Base-by-base conservation (phyloP, 2,797 vertebrate species). In the Hirundo rustica region DNA sequence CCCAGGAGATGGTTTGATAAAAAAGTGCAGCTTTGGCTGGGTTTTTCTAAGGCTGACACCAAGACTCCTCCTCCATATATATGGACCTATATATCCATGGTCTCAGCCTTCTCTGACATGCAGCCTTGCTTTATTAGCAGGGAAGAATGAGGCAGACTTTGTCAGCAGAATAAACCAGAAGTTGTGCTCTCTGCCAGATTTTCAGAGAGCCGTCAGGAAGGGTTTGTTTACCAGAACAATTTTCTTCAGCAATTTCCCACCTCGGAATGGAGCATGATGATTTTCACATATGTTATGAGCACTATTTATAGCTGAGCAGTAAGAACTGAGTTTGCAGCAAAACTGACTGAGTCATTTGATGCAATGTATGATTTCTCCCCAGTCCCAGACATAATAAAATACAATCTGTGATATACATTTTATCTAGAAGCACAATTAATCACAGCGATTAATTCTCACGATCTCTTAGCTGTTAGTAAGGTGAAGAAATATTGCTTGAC, bases 171-270 rank as follows among this genome's bases (percentile, higher is more conserved):
- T 0, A 2, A 86, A 53, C 51, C 73, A 83, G 87, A 60, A 82
- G 42, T 32, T 73, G 77, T 18, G 7, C 40, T 92, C 2, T 0
- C n/a, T 90, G 76, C 83, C 92, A 92, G 48, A 73, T 84, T 86
- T 60, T 83, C 82, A 51, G 73, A 70, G 54, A 91, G 60, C 55
- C 26, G 11, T 81, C 82, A 93, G 87, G 92, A 96, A 94, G 60
- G 62, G 36, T 68, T 96, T 96, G 82, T 97, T 97, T 96, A 88
- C 84, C 73, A 84, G 91, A 93, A 84, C 22, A 70, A 45, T 90
- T 94, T 81, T 96, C 85, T 88, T 86, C 85, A 90, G 66, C 0
- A 0, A 67, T 95, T 96, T 96, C 80, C 92, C 80, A 96, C 94
- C 85, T 94, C 0, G 0, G 75, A 91, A 87, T 44, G 54, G 64